Evolutionary conservation across 2,113 vertebrate genomes (phyloP).

Genomic region (Nettapus auritus): DNA sequence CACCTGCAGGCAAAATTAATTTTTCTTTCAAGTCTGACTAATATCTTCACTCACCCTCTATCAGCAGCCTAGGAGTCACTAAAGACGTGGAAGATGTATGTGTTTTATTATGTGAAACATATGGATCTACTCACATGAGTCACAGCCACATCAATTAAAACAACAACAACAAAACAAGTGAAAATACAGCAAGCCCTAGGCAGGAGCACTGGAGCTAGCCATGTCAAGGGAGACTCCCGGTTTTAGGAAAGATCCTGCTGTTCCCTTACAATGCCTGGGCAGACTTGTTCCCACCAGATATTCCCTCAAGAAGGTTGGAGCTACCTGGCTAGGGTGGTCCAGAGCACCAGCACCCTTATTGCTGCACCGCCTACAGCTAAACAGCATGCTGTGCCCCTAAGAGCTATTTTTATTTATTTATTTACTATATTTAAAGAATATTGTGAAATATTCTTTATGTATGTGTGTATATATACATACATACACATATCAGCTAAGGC

Average conservation of each 20-base stretch:
- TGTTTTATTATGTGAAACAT: slow-evolving; percentile 29
- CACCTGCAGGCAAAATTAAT: background rate
- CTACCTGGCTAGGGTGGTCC: rapidly evolving
- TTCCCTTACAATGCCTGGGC: background rate
- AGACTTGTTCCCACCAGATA: background rate
- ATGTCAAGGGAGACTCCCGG: background rate
- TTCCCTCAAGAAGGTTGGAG: background rate
- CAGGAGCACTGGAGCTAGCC: rapidly evolving
- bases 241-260: background rate
- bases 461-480: background rate
- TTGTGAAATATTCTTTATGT: too few relatives aligned
- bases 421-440: background rate
- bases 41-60: background rate
- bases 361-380: background rate
- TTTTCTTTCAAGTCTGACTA: slow-evolving; percentile 25
- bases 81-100: background rate
- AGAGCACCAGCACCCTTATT: background rate
- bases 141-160: slow-evolving; percentile 4
- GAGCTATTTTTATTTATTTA: background rate
- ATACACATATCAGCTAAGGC: background rate
- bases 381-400: background rate
- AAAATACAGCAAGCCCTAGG: background rate
- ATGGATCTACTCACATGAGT: slow-evolving; percentile 19
- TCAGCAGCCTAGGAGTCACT: background rate
- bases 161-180: background rate